A percentile compares a stretch with the other conserved stretches of the same genome.
phyloP scores from a whole-genome alignment of 2,797 vertebrate species.

The Semotilus atromaculatus region DNA sequence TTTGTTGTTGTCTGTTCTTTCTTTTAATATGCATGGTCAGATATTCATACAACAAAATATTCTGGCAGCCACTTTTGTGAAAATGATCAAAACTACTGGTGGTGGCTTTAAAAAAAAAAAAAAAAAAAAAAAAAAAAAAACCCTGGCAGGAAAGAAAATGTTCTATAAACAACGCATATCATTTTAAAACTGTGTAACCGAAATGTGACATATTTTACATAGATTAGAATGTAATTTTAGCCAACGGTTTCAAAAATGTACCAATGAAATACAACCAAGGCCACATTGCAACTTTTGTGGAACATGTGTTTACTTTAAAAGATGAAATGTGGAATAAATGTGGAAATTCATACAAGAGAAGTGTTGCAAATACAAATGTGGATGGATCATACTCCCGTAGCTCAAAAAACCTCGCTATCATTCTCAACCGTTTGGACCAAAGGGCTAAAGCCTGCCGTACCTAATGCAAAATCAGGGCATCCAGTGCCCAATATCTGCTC shows the following conservation, averaged over 20 bases:
- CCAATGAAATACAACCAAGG: not conserved
- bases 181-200: too few relatives aligned
- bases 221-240: too few relatives aligned
- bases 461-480: slow-evolving; percentile 39
- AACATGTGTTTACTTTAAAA: not conserved
- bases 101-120: too few relatives aligned
- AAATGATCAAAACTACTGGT: too few relatives aligned
- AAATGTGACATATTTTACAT: too few relatives aligned
- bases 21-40: too few relatives aligned
- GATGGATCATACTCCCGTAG: slow-evolving; percentile 12
- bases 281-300: not conserved
- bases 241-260: not conserved
- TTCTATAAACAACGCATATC: not conserved
- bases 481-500: slow-evolving; percentile 17
- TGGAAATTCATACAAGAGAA: slow-evolving; percentile 15
- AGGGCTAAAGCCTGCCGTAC: slow-evolving; percentile 43
- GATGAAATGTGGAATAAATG: not conserved
- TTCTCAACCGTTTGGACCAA: slow-evolving; percentile 24
- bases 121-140: too few relatives aligned
- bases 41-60: too few relatives aligned
- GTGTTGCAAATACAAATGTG: slow-evolving; percentile 19
- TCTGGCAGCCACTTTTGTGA: too few relatives aligned
- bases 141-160: too few relatives aligned
- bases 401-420: slow-evolving; percentile 1
- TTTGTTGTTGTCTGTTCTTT: too few relatives aligned